These are phyloP conservation scores for Drosophila teissieri DNA, from an alignment of 1,140 invertebrate species.

Conservation along the genomic window DNA sequence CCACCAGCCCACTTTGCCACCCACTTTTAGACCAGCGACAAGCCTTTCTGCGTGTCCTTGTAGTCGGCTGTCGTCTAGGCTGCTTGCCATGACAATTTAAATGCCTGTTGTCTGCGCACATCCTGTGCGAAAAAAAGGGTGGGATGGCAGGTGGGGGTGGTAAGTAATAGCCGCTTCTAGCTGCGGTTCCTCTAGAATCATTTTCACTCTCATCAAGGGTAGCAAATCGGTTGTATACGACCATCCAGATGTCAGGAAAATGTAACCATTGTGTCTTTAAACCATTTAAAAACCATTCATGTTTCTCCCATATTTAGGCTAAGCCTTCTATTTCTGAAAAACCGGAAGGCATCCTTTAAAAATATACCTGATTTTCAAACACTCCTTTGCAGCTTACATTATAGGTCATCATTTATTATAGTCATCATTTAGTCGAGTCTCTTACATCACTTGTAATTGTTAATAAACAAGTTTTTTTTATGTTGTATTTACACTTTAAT, in stretches of 20 bases:
- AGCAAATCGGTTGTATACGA: background rate
- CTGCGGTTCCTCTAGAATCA: conserved; percentile 57
- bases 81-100: conserved; percentile 76
- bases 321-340: too few species aligned
- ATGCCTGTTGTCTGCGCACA: conserved; percentile 65
- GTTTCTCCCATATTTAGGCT: too few species aligned
- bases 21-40: conserved; percentile 33
- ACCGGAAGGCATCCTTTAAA: too few species aligned
- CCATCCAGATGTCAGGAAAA: background rate
- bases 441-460: conserved; percentile 21
- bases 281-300: too few species aligned
- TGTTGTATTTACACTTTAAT: conserved; percentile 52
- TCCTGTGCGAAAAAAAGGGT: conserved; percentile 9
- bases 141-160: conserved; percentile 7
- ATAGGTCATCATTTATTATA: too few species aligned
- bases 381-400: too few species aligned
- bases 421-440: conserved; percentile 13
- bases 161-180: conserved; percentile 69
- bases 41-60: conserved; percentile 61
- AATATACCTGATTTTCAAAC: too few species aligned
- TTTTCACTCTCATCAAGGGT: conserved; percentile 21
- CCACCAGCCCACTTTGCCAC: background rate
- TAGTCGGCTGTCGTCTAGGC: conserved; percentile 37
- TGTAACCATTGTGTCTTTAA: background rate
- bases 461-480: conserved; percentile 39